phyloP scores from a whole-genome alignment of 2,797 vertebrate species.

The Halcyon badia region DNA sequence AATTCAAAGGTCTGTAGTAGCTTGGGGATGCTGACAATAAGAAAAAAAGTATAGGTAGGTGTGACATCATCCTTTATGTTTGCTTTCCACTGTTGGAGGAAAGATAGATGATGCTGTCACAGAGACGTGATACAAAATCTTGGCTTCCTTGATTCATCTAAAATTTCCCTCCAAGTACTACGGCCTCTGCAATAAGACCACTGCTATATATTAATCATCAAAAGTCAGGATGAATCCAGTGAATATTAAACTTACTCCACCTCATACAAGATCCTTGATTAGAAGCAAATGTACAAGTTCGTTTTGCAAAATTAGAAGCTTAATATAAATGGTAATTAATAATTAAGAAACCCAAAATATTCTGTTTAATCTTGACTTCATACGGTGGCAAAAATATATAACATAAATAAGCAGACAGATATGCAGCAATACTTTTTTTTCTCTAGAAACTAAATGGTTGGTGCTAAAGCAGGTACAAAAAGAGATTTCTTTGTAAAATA shows the following conservation, averaged over 20 bases:
- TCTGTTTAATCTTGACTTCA: not conserved
- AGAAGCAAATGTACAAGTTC: not conserved
- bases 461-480: not conserved
- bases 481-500: not conserved
- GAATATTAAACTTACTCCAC: not conserved
- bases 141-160: not conserved
- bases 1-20: not conserved
- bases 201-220: not conserved
- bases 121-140: not conserved
- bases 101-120: not conserved
- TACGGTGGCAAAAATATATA: not conserved
- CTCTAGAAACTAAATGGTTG: not conserved
- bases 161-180: not conserved
- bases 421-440: not conserved
- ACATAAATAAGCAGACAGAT: not conserved
- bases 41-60: not conserved
- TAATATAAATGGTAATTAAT: not conserved
- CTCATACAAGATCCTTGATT: not conserved
- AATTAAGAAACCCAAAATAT: not conserved
- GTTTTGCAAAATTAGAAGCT: not conserved
- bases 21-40: not conserved
- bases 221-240: not conserved
- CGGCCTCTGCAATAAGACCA: not conserved
- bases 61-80: not conserved
- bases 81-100: not conserved